phyloP scores from a whole-genome alignment of 1,140 invertebrate species.

The Steinernema feltiae region DNA sequence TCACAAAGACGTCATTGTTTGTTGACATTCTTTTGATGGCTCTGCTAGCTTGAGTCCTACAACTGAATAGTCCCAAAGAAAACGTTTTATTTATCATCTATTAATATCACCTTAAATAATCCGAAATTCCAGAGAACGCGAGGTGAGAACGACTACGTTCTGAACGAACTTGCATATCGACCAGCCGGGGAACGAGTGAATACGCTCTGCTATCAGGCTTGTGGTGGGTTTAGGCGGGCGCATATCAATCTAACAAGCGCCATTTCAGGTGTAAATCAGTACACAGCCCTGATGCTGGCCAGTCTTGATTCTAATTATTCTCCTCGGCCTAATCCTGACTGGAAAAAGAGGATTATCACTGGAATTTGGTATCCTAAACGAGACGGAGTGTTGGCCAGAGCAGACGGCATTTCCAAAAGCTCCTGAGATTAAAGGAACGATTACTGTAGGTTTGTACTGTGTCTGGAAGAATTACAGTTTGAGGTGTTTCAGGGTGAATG shows the following conservation, averaged over 20 bases:
- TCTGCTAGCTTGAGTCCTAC: no score
- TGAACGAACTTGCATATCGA: background rate
- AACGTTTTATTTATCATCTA: no score
- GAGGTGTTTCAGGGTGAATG: background rate
- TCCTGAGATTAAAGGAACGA: background rate
- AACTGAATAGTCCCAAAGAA: no score
- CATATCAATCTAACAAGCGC: background rate
- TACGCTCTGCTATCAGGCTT: background rate
- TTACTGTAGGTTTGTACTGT: background rate
- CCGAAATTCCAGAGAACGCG: background rate
- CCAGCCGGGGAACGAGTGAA: background rate
- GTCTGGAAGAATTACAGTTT: background rate
- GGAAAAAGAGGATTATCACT: background rate
- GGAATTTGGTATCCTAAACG: background rate
- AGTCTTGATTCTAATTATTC: background rate
- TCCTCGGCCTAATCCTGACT: background rate
- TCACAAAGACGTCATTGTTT: no score
- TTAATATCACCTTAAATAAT: no score
- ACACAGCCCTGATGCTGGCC: conserved; percentile 3
- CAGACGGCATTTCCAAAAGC: background rate
- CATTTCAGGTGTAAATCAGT: conserved; percentile 7
- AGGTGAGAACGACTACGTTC: background rate
- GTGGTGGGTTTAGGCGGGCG: background rate
- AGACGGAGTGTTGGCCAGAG: background rate
- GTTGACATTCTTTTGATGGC: no score